Percentiles rank a stretch among this genome's conserved stretches.
Evolutionary conservation across 30 jellyfish, hydroid and myxozoan genomes (phyloP).

Genomic region (Chironex yamaguchii): DNA sequence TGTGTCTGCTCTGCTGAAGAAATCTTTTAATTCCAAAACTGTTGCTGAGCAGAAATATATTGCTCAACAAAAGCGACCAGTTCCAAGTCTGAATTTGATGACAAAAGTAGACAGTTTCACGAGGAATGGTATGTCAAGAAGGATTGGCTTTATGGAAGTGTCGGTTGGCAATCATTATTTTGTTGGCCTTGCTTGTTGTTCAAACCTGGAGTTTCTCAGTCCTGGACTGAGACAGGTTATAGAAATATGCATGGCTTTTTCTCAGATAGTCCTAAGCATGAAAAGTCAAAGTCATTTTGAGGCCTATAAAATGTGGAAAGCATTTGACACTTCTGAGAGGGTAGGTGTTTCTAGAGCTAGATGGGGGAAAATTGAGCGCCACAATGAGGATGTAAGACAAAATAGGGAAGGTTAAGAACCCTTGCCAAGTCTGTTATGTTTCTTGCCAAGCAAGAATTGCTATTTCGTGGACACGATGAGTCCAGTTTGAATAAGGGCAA

Average conservation of each 20-base stretch:
- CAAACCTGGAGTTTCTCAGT: conserved; percentile 36
- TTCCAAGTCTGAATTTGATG: background rate
- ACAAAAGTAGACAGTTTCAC: too few relatives aligned
- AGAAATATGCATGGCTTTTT: conserved; percentile 21
- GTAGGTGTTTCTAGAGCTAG: conserved; percentile 39
- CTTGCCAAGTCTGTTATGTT: conserved; percentile 18
- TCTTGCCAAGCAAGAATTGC: conserved; percentile 55
- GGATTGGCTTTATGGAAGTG: background rate
- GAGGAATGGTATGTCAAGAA: conserved; percentile 34
- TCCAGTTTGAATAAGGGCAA: conserved; percentile 55
- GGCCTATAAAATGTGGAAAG: conserved; percentile 27
- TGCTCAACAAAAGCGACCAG: conserved; percentile 15
- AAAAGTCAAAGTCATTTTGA: conserved; percentile 34
- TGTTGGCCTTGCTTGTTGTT: conserved; percentile 67
- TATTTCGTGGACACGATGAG: conserved; percentile 59
- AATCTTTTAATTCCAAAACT: conserved; percentile 7
- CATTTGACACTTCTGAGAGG: conserved; percentile 37
- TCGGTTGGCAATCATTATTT: conserved; percentile 19
- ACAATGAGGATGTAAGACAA: conserved; percentile 53
- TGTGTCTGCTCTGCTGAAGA: background rate
- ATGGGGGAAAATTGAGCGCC: conserved; percentile 41
- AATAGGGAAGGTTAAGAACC: conserved; percentile 51
- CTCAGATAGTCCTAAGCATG: conserved; percentile 40
- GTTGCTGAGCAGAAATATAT: conserved; percentile 41
- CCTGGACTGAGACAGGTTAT: conserved; percentile 63